Evolutionary conservation across 2,113 vertebrate genomes (phyloP), one percentile per base, ranked within the genome.

Genomic region (Drymodes brunneopygia): DNA sequence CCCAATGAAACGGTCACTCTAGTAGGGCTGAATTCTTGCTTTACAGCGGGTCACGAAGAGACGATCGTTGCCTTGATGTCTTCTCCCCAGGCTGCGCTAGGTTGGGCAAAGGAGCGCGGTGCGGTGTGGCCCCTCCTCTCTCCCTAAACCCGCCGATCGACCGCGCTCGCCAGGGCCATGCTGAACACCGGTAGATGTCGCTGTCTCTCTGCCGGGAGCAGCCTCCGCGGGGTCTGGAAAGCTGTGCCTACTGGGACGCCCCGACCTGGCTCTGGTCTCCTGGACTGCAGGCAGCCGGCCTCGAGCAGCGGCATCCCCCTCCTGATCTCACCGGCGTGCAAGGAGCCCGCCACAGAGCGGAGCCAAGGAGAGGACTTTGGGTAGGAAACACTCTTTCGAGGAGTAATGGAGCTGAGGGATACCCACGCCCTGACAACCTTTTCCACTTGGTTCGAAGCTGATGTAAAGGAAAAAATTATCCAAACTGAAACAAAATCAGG

Each of bases 111-210:
- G 70, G 33, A 77, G 31, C 3, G 10, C 9, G 31, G 31, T 75
- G 61, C 19, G 5, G 31, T 73, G 62, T 60, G 38, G 29, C 44
- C 57, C 38, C 65, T 85, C 61, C 69, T 81, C 27, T 29, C 12
- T 5, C 71, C 36, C 58, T 86, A 62, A 50, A 35, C 42, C 48
- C 15, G 9, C 58, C 36, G 15, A 72, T 61, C 24, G 33, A 80
- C 24, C 8, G 35, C 24, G 23, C 81, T 91, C 69, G 67, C 88
- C 57, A 28, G 42, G 73, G n/a, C 33, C 31, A 8, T 87, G 72
- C 29, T 10, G 25, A 42, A 3, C 21, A 91, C 94, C 96, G 78
- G 96, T 97, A 98, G 98, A 97, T 98, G 97, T 97, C 98, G 96
- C 97, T 98, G 90, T 98, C 69, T 85, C 95, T 94, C 96, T 82